Evolutionary conservation across 1,140 invertebrate genomes (phyloP), one percentile per base, ranked within the genome.

Genomic region (Notospermus geniculatus): DNA sequence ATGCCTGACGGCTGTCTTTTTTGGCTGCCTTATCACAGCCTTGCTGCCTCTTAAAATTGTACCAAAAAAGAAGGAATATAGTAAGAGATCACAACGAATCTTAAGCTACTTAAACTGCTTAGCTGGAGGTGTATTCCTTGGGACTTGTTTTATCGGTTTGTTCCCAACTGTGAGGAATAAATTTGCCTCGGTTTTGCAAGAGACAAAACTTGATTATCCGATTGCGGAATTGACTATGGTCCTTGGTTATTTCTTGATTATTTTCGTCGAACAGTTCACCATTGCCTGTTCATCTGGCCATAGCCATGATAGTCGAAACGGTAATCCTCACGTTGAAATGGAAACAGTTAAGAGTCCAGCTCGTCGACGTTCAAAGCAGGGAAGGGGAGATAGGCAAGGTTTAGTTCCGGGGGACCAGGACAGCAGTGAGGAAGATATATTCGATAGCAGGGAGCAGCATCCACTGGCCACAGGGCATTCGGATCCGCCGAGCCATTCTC

Each of bases 111-210:
- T 74, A 29, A 71, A 73, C 39, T 79, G 86, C 67, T 86, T 85
- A 67, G 84, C 85, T 39, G 85, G 84, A 15, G 85, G 85, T 25
- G 83, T 86, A 45, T 86, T 86, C 70, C 73, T 87, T 15, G 84
- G 78, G 11, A 85, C 84, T 2, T 85, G 84, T 63, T 80, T 86
- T 53, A 71, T 86, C 5, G 84, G 86, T 69, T 69, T 87, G 25
- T 79, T 85, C 60, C 85, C 85, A 1, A 84, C 86, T 69, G 84
- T 85, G 1, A 65, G 79, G 30, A 72, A 78, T 15, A 78, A 74
- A 15, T 69, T 54, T 17, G 57, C 43, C 28, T 17, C 32, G 2
- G 59, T 28, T 22, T 13, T 62, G 17, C 19, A 50, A 50, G n/a
- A 19, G 46, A 50, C n/a, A 19, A 27, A 5, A 5, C 52, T 22